Percentiles rank a stretch among this genome's conserved stretches.
Evolutionary conservation across 1,140 invertebrate species (phyloP).

Genomic region (Eumeta japonica): DNA sequence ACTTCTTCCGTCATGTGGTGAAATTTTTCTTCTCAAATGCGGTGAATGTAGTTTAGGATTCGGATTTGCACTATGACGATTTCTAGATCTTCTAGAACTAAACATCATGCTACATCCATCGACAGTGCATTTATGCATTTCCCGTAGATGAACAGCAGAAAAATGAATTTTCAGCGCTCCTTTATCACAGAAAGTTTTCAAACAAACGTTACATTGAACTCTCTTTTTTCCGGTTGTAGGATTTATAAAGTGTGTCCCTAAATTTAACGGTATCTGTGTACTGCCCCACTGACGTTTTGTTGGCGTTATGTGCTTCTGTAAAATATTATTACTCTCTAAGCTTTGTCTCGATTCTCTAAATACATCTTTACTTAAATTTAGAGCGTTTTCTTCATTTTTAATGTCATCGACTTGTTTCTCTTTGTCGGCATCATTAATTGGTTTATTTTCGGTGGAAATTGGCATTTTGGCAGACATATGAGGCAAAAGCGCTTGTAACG

Average conservation of each 20-base stretch:
- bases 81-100: conserved; percentile 90
- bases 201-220: conserved; percentile 96
- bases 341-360: conserved; percentile 47
- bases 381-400: conserved; percentile 67
- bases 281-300: conserved; percentile 89
- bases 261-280: conserved; percentile 75
- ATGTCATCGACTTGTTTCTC: conserved; percentile 49
- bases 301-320: conserved; percentile 80
- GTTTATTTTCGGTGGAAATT: conserved; percentile 25
- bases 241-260: conserved; percentile 88
- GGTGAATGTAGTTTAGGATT: conserved; percentile 98
- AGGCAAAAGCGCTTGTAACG: conserved; percentile 42
- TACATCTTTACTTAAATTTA: conserved; percentile 69
- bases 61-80: conserved; percentile 95
- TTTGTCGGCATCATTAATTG: conserved; percentile 20
- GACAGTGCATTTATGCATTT: conserved; percentile 99
- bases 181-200: conserved; percentile 99
- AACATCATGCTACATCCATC: conserved; percentile 99
- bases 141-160: conserved; percentile 95
- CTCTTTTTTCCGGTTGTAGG: conserved; percentile 92
- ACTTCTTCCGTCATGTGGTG: conserved; percentile 87
- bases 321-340: conserved; percentile 49
- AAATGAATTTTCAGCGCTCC: conserved; percentile 99
- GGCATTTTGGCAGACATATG: conserved; percentile 39
- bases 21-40: conserved; percentile 87